phyloP scores from a whole-genome alignment of 2,113 vertebrate species.

The Chascanopsetta lugubris region DNA sequence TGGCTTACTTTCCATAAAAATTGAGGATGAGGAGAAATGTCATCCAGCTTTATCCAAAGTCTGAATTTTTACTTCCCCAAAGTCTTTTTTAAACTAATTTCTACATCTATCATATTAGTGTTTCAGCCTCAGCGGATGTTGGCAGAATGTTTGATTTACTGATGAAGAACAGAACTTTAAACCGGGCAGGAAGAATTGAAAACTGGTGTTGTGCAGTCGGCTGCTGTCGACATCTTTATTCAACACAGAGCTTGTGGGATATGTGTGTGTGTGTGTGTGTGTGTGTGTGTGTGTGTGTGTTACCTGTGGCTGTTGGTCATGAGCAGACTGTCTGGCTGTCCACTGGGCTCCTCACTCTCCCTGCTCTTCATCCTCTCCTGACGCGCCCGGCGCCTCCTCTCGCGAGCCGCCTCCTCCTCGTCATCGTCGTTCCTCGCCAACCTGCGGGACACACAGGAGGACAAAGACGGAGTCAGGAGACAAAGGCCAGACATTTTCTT shows the following conservation, averaged over 20 bases:
- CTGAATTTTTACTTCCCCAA: no score
- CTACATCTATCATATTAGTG: no score
- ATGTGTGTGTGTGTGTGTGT: not conserved
- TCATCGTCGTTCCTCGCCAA: conserved; percentile 89
- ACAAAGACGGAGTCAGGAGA: conserved; percentile 20
- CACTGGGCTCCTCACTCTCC: conserved; percentile 83
- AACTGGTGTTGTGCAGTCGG: not conserved
- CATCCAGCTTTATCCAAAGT: no score
- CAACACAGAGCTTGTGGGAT: not conserved
- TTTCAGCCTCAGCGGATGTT: no score
- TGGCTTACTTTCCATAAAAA: no score
- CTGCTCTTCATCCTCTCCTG: conserved; percentile 87
- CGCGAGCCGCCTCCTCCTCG: conserved; percentile 93
- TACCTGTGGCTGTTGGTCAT: conserved; percentile 92
- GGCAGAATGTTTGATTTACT: no score
- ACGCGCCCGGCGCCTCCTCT: conserved; percentile 91
- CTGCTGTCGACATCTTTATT: not conserved
- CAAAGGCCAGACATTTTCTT: conserved; percentile 12
- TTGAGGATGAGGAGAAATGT: no score
- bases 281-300: conserved; percentile 2
- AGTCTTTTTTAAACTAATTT: no score
- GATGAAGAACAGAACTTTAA: not conserved
- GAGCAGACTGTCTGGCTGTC: conserved; percentile 81
- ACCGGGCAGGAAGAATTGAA: not conserved
- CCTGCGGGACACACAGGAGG: conserved; percentile 68